Percentiles rank a stretch among this genome's conserved stretches.
phyloP scores from a whole-genome alignment of 2,797 vertebrate genomes.

The Hippoglossus hippoglossus region DNA sequence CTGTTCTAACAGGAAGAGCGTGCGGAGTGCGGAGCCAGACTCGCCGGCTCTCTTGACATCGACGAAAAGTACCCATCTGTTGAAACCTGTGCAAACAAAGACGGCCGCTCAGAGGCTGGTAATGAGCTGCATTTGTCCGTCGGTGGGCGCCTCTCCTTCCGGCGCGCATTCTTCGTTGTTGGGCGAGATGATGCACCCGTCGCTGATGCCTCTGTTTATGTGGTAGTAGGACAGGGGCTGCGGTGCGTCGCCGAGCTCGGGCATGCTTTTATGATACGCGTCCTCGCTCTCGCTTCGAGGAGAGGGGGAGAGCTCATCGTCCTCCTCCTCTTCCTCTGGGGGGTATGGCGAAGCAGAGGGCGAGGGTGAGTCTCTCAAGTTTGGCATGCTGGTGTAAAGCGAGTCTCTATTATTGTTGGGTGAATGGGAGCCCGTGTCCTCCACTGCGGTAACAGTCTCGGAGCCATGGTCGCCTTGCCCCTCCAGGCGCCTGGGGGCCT shows the following conservation, averaged over 20 bases:
- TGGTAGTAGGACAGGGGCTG: conserved; percentile 96
- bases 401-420: conserved; percentile 96
- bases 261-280: conserved; percentile 97
- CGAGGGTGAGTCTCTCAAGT: conserved; percentile 95
- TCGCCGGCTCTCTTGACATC: conserved; percentile 66
- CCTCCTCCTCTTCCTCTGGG: conserved; percentile 91
- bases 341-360: conserved; percentile 89
- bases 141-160: conserved; percentile 89
- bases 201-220: conserved; percentile 93
- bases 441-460: conserved; percentile 87
- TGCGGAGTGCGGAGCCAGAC: conserved; percentile 63
- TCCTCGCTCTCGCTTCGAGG: conserved; percentile 92
- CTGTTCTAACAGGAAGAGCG: conserved; percentile 70
- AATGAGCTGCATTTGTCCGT: conserved; percentile 99
- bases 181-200: conserved; percentile 92
- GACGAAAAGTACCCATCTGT: conserved; percentile 57
- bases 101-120: conserved; percentile 92
- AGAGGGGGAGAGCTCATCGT: conserved; percentile 86
- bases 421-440: conserved; percentile 87
- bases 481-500: conserved; percentile 78
- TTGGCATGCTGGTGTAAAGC: conserved; percentile 98
- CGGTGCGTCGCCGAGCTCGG: conserved; percentile 91
- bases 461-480: conserved; percentile 87
- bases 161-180: conserved; percentile 89
- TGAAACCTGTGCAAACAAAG: conserved; percentile 79